These are phyloP conservation scores for Psammodynastes pulverulentus DNA, from an alignment of 2,113 vertebrate genomes.

Conservation along the genomic window DNA sequence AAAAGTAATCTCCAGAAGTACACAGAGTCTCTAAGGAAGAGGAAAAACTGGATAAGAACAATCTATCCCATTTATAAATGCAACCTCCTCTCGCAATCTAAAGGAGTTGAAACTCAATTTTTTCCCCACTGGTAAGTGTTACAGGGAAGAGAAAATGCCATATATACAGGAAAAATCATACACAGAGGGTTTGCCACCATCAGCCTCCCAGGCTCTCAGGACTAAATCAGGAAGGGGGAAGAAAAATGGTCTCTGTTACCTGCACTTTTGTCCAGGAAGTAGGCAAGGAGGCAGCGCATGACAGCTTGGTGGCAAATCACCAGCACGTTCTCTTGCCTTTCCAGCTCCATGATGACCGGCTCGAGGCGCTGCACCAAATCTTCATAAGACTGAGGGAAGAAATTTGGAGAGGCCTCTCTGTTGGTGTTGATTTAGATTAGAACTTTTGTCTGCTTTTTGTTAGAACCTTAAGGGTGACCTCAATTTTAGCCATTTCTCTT, in stretches of 20 bases:
- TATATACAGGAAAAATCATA: neutral
- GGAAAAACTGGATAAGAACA: neutral
- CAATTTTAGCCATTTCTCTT: neutral
- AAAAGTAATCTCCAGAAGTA: too few species aligned
- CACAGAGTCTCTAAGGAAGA: too few species aligned
- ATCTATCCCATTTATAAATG: neutral
- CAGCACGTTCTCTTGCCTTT: conserved; percentile 88
- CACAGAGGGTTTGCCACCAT: neutral
- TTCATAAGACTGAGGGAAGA: conserved; percentile 79
- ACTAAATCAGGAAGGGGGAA: neutral
- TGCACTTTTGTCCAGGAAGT: conserved; percentile 89
- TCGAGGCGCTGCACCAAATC: conserved; percentile 90
- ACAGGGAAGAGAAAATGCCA: neutral
- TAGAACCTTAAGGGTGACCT: neutral
- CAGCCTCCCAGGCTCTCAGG: neutral
- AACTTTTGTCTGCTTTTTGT: neutral
- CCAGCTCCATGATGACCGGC: conserved; percentile 94
- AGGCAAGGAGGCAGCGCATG: conserved; percentile 90
- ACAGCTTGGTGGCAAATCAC: conserved; percentile 90
- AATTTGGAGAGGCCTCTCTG: neutral
- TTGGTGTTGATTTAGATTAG: neutral
- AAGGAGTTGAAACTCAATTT: neutral
- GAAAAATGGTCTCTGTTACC: conserved; percentile 59
- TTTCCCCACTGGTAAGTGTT: neutral
- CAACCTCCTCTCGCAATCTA: neutral